Evolutionary conservation across 1,140 invertebrate genomes (phyloP), one percentile per base, ranked within the genome.

Genomic region (Pseudomyrmex gracilis): DNA sequence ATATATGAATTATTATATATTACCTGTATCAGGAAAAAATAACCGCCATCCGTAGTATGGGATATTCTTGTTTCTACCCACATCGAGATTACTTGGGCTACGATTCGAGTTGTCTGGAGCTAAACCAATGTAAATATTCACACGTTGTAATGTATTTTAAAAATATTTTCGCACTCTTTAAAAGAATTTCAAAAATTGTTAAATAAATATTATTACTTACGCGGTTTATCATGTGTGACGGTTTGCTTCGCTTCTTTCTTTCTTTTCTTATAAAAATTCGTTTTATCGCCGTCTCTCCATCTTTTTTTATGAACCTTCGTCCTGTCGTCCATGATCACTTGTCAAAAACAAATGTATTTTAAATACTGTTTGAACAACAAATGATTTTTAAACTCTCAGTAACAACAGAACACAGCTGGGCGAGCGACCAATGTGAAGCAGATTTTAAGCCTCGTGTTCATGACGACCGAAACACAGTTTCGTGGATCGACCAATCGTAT

Each of bases 21-120:
- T 92, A 96, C 96, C 95, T 95, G 96, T 95, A 80, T 95, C 94
- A 70, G 95, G 94, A 92, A 97, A 96, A 93, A 97, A 97, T 9
- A 96, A 89, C 80, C 95, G 95, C 96, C 96, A 97, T 66, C 95
- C 95, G 90, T 95, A 94, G 88, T 96, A 96, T 24, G 95, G 93
- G 85, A 87, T 89, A 57, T 90, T 86, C 49, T 49, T 73, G 80
- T 57, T 68, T 60, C 10, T 73, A 20, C 73, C 67, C 15, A 60
- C 45, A 20, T 70, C 51, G 34, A 70, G n/a, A 43, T 17, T 55
- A 58, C 68, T 17, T n/a, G 85, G 58, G 53, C 53, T 60, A 57
- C 66, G 53, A 57, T 43, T 51, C 17, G 17, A 34, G 45, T 83
- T 22, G 22, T 60, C 60, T 10, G 57, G 61, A 57, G 63, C 66